Conservation (phyloP, 1,140 invertebrate genomes). For the Pachypeltis micranthus region DNA sequence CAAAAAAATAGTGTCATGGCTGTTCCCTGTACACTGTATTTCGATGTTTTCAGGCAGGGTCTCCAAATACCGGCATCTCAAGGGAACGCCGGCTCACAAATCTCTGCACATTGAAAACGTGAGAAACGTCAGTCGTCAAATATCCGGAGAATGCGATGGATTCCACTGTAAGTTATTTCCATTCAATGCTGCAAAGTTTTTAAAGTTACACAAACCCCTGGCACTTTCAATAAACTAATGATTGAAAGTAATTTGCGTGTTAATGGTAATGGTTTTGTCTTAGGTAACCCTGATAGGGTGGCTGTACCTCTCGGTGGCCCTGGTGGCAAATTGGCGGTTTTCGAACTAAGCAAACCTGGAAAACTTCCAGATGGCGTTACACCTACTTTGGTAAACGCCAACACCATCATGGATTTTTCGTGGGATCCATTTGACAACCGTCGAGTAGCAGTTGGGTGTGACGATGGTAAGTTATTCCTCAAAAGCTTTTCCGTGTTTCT, state of each 20-base stretch:
- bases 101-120: conserved; percentile 86
- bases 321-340: conserved; percentile 77
- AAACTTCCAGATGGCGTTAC: conserved; percentile 66
- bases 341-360: conserved; percentile 69
- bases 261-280: too few relatives aligned
- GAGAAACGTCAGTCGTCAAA: conserved; percentile 75
- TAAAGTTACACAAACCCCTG: too few relatives aligned
- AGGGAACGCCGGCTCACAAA: conserved; percentile 79
- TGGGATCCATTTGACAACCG: conserved; percentile 84
- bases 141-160: conserved; percentile 86
- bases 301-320: conserved; percentile 77
- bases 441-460: conserved; percentile 72
- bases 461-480: conserved; percentile 62
- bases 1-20: too few relatives aligned
- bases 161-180: conserved; percentile 56
- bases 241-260: too few relatives aligned
- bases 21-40: too few relatives aligned
- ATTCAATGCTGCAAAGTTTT: not conserved
- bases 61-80: conserved; percentile 85
- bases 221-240: too few relatives aligned
- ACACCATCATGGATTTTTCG: conserved; percentile 79
- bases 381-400: conserved; percentile 75
- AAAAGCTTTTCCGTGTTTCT: too few relatives aligned
- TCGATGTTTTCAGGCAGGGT: conserved; percentile 52
- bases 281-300: conserved; percentile 70